A percentile compares a stretch with the other conserved stretches of the same genome.
phyloP scores from a whole-genome alignment of 2,888 invertebrate genomes.

The Protonemura montana region DNA sequence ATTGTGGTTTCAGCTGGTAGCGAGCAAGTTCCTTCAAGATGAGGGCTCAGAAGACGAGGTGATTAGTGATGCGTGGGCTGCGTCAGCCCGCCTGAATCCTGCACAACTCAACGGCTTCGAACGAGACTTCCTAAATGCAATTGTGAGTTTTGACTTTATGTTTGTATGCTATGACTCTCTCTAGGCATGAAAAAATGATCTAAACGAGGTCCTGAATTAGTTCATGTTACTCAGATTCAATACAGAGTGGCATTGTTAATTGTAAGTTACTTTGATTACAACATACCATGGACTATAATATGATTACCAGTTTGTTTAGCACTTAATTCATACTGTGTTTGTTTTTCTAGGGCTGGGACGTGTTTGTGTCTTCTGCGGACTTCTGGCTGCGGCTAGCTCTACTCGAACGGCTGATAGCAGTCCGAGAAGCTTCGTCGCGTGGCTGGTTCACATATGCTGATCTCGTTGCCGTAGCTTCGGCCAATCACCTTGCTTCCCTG shows the following conservation, averaged over 20 bases:
- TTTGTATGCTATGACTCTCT: too few species aligned
- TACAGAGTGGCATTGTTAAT: too few species aligned
- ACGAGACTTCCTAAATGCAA: slow-evolving; percentile 85
- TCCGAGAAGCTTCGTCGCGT: slow-evolving; percentile 72
- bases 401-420: slow-evolving; percentile 77
- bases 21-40: slow-evolving; percentile 94
- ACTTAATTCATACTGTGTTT: slow-evolving; percentile 30
- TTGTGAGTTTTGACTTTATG: too few species aligned
- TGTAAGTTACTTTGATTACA: too few species aligned
- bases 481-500: slow-evolving; percentile 61
- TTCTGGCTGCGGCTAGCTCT: slow-evolving; percentile 76
- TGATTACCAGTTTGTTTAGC: too few species aligned
- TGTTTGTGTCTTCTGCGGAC: slow-evolving; percentile 77
- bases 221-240: too few species aligned
- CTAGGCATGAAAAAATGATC: too few species aligned
- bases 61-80: slow-evolving; percentile 92
- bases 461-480: slow-evolving; percentile 66
- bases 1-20: slow-evolving; percentile 78
- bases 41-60: slow-evolving; percentile 93
- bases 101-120: slow-evolving; percentile 83
- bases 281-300: too few species aligned
- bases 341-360: slow-evolving; percentile 79
- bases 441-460: slow-evolving; percentile 88
- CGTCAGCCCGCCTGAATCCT: slow-evolving; percentile 77
- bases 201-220: too few species aligned